Conservation (phyloP, 2,888 invertebrate species). For the Cerastis leucographa region DNA sequence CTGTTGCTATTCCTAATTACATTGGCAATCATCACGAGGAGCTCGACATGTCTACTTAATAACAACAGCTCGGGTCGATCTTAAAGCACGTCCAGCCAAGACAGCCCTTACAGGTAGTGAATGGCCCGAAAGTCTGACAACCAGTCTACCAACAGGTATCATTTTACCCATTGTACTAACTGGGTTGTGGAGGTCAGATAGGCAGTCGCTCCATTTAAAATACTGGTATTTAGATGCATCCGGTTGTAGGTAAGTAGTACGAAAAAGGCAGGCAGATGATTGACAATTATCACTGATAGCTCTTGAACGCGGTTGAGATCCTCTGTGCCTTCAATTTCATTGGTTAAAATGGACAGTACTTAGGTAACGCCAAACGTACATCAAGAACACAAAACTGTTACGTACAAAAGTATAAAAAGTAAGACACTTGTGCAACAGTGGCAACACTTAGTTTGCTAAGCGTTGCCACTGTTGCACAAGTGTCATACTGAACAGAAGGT, state of each 20-base stretch:
- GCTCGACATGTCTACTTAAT: too few relatives aligned
- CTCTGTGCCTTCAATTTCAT: background rate
- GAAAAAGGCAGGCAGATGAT: background rate
- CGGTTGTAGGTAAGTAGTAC: background rate
- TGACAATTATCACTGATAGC: background rate
- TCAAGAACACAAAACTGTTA: background rate
- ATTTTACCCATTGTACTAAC: background rate
- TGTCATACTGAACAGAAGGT: too few relatives aligned
- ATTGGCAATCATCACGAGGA: background rate
- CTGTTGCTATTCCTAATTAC: background rate
- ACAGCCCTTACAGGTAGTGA: background rate
- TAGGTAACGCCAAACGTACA: background rate
- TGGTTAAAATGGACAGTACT: background rate
- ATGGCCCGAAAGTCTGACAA: background rate
- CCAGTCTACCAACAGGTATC: background rate
- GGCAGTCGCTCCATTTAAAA: background rate
- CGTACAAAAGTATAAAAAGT: background rate
- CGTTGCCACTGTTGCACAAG: too few relatives aligned
- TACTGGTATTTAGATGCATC: background rate
- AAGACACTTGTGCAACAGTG: background rate
- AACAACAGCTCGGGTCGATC: too few relatives aligned
- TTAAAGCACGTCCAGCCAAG: background rate
- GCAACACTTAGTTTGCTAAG: background rate
- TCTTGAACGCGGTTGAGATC: background rate
- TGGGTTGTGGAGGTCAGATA: background rate